Conservation (phyloP, 2,888 invertebrate species). For the Emmelina monodactyla region DNA sequence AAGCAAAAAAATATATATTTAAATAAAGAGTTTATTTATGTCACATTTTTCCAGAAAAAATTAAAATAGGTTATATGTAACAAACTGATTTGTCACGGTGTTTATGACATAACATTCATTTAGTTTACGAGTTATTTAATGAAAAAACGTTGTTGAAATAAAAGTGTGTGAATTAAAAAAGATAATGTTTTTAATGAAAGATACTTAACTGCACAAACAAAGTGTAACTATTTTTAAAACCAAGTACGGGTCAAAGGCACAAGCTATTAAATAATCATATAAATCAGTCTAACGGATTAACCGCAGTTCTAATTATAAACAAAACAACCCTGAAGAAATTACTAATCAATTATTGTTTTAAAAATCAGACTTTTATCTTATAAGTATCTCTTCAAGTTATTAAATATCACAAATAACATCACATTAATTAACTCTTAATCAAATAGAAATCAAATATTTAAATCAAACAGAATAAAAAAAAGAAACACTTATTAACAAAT, state of each 20-base stretch:
- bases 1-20: neutral
- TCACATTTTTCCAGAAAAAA: neutral
- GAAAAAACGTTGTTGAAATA: neutral
- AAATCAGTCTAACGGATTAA: neutral
- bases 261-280: neutral
- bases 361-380: neutral
- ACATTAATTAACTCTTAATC: no score
- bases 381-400: neutral
- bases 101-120: neutral
- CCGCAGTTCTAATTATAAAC: neutral
- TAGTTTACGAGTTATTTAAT: neutral
- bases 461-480: no score
- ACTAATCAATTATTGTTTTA: neutral
- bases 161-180: neutral
- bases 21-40: neutral
- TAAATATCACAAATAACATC: neutral
- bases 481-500: neutral
- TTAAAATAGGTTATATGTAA: neutral
- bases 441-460: no score
- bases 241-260: neutral
- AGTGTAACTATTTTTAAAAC: neutral
- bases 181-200: neutral
- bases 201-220: neutral
- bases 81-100: neutral
- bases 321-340: neutral